Conservation (phyloP, 2,797 vertebrate genomes). For the Trematomus bernacchii region DNA sequence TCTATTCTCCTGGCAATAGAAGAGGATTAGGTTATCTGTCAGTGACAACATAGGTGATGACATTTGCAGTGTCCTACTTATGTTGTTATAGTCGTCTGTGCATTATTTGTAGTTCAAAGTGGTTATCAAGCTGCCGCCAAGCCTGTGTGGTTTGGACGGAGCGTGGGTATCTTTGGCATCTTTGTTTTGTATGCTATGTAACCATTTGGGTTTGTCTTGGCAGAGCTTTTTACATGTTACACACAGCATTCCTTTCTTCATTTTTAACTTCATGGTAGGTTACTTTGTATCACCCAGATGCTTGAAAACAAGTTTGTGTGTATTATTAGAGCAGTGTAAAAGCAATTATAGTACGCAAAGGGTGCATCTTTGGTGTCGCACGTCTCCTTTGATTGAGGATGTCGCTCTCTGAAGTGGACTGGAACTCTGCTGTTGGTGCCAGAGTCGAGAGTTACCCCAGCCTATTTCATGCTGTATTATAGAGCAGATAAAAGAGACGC, state of each 20-base stretch:
- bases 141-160: not conserved
- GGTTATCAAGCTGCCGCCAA: not conserved
- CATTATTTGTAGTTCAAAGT: slow-evolving; percentile 41
- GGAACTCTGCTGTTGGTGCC: slow-evolving; percentile 13
- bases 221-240: slow-evolving; percentile 17
- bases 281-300: slow-evolving; percentile 25
- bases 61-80: slow-evolving; percentile 17
- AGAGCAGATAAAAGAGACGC: slow-evolving; percentile 61
- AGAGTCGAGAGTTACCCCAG: slow-evolving; percentile 47
- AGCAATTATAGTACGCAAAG: slow-evolving; percentile 23
- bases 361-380: slow-evolving; percentile 28
- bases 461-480: slow-evolving; percentile 70
- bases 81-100: slow-evolving; percentile 19
- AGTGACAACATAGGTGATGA: slow-evolving; percentile 14
- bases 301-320: slow-evolving; percentile 37
- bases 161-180: slow-evolving; percentile 11
- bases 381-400: slow-evolving; percentile 51
- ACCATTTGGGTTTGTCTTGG: slow-evolving; percentile 2
- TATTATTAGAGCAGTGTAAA: slow-evolving; percentile 35
- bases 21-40: slow-evolving; percentile 34
- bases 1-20: slow-evolving; percentile 31
- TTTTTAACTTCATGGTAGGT: slow-evolving; percentile 10
- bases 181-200: slow-evolving; percentile 2
- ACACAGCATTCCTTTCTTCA: not conserved
- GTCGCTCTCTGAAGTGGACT: slow-evolving; percentile 54